Conservation (phyloP, 2,797 vertebrate species). For the Sebastes kiyomatsui region DNA sequence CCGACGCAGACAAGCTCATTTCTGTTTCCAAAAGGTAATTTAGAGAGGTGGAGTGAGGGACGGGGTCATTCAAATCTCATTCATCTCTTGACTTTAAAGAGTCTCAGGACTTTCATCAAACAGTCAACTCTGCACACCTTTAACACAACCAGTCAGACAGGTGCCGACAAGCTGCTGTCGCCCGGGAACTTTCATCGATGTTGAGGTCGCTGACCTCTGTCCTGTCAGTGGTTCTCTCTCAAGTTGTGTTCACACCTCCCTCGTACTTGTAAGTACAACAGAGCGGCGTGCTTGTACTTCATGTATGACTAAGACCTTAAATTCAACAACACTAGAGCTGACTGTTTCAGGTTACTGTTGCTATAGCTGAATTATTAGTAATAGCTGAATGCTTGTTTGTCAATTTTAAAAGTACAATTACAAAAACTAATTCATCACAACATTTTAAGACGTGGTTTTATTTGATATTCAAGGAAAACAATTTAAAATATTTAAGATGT, state of each 20-base stretch:
- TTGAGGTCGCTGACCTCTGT: constrained; percentile 48
- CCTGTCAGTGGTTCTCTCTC: constrained; percentile 13
- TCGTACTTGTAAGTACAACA: constrained; percentile 20
- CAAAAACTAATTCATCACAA: neutral
- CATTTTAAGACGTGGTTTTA: neutral
- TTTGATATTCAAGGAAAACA: neutral
- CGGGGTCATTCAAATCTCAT: constrained; percentile 57
- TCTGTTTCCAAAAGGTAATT: constrained; percentile 59
- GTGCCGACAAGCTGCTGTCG: constrained; percentile 55
- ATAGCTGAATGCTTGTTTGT: neutral
- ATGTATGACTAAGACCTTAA: neutral
- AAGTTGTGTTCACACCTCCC: constrained; percentile 26
- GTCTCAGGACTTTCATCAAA: constrained; percentile 62
- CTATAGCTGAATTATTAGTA: neutral
- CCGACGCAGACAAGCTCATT: constrained; percentile 47
- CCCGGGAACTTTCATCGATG: constrained; percentile 52
- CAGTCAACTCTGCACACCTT: constrained; percentile 38
- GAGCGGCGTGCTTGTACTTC: neutral
- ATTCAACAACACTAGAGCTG: neutral
- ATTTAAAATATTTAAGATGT: neutral
- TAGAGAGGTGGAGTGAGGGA: constrained; percentile 58
- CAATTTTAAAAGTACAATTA: neutral
- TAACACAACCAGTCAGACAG: constrained; percentile 37
- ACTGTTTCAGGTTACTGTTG: neutral
- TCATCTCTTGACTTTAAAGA: constrained; percentile 59